Conservation (phyloP, 2,797 vertebrate genomes). For the Sebastes ruberrimus region DNA sequence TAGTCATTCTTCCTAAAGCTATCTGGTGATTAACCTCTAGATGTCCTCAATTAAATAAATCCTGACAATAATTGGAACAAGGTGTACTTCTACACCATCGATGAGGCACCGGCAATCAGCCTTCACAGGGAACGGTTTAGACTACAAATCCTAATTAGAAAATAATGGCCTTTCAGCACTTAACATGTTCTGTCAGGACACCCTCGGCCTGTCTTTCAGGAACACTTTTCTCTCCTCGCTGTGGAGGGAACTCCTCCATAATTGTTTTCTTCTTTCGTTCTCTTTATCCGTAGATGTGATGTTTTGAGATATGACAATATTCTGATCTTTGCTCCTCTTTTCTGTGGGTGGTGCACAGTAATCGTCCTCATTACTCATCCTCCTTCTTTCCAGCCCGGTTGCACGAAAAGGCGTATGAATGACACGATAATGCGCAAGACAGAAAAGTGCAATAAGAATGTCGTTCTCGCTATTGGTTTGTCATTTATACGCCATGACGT, state of each 20-base stretch:
- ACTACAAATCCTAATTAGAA: constrained; percentile 63
- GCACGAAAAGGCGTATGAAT: no score
- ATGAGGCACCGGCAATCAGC: constrained; percentile 50
- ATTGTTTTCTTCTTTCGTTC: not conserved
- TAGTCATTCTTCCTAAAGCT: constrained; percentile 46
- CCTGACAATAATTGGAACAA: constrained; percentile 68
- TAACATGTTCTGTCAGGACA: constrained; percentile 30
- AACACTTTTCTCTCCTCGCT: not conserved
- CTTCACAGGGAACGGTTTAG: constrained; percentile 34
- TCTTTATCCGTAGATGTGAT: not conserved
- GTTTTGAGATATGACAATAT: not conserved
- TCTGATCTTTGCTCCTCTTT: constrained; percentile 3
- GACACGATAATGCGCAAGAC: no score
- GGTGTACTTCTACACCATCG: constrained; percentile 55
- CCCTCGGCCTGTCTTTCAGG: constrained; percentile 3
- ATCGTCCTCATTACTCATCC: not conserved
- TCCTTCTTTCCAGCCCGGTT: no score
- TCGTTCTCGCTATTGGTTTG: no score
- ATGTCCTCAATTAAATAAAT: constrained; percentile 72
- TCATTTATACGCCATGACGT: no score
- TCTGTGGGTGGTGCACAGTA: not conserved
- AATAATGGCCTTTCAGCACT: constrained; percentile 47
- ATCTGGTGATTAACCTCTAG: constrained; percentile 70
- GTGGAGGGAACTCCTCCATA: not conserved
- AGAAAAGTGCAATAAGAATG: no score